Conservation (phyloP, 2,113 vertebrate species). For the Myiopsitta monachus region DNA sequence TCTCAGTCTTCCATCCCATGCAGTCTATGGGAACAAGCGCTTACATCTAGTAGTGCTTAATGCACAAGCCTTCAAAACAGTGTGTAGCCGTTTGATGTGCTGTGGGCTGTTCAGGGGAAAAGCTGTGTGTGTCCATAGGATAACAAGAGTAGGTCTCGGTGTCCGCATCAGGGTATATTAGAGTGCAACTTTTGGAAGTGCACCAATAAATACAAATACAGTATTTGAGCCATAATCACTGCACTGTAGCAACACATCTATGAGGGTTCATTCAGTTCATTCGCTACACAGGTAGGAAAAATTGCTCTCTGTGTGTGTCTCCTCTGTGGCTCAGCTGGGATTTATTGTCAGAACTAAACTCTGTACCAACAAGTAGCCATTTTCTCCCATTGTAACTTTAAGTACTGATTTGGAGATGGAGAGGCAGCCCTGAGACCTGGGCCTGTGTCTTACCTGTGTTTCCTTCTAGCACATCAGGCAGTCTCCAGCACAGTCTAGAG, state of each 20-base stretch:
- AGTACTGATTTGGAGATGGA: background rate
- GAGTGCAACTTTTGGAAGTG: background rate
- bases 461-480: background rate
- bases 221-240: background rate
- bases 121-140: background rate
- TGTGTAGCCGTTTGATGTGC: background rate
- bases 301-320: background rate
- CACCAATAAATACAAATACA: background rate
- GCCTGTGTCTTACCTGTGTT: background rate
- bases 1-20: background rate
- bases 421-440: background rate
- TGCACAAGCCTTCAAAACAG: background rate
- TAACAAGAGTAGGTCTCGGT: background rate
- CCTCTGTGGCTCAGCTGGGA: constrained; percentile 5
- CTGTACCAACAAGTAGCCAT: background rate
- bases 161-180: background rate
- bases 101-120: background rate
- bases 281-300: constrained; percentile 22
- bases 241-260: background rate
- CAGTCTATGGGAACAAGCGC: background rate
- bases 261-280: background rate
- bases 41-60: background rate
- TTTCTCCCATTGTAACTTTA: background rate
- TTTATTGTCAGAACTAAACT: constrained; percentile 40
- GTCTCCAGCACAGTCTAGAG: background rate